Base-by-base conservation (phyloP, 2,888 invertebrate genomes). In the Lochmaea crataegi region DNA sequence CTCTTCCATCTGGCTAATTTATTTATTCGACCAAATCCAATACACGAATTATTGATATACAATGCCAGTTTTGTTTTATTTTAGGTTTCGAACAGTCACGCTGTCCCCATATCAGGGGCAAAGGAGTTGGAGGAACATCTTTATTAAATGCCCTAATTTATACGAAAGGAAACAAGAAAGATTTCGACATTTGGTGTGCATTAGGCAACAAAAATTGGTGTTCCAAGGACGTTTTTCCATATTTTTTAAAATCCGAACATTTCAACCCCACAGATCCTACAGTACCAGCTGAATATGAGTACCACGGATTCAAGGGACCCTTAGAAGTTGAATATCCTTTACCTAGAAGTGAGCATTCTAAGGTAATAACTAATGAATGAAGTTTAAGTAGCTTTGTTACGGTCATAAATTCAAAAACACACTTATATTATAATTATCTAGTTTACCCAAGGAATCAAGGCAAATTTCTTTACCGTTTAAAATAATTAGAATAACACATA, bases 181-280 rank as follows among this genome's bases (percentile, higher is more conserved):
- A 89, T 76, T 89, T 86, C 75, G 87, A 88, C 75, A 73, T 76
- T 2, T 89, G 89, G 89, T 87, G 85, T 12, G 79, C 77, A 0
- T 73, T 81, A 4, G 83, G 84, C 1, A 83, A 82, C 70, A 75
- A 68, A 0, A 83, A 83, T 5, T 85, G 89, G 90, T 89, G 92
- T 3, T 91, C 91, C 79, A 81, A 87, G 0, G 90, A 91, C 0
- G 89, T 85, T 5, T 83, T 89, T 12, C 89, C 89, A 1, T 90
- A 89, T 79, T 90, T 85, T 74, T 78, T 80, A 32, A 83, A 83
- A 77, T 80, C 82, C 3, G 79, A 79, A 65, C 60, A 78, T 61
- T 76, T 75, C 18, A 68, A 73, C 12, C 68, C 73, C 4, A 76
- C 67, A 14, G 73, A 75, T 45, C 76, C 75, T 0, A 48, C 69